Evolutionary conservation across 1,140 invertebrate species (phyloP).

Genomic region (roundworm (Caenorhabditis elegans)): WBcel235 BX284603.4:6204501-6205000

Average conservation of each 20-base stretch:
- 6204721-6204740: too few species aligned
- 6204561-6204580: conserved; percentile 64
- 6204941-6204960: conserved; percentile 61
- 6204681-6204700: not conserved
- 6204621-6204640: conserved; percentile 36
- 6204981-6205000: conserved; percentile 49
- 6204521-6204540: conserved; percentile 44
- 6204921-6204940: conserved; percentile 62
- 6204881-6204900: conserved; percentile 51
- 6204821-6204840: conserved; percentile 60
- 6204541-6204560: conserved; percentile 48
- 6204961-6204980: conserved; percentile 50
- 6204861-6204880: conserved; percentile 46
- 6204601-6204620: conserved; percentile 62
- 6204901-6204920: conserved; percentile 51
- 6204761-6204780: conserved; percentile 57
- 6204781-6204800: conserved; percentile 44
- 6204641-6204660: conserved; percentile 47
- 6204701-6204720: not conserved
- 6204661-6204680: not conserved
- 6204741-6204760: not conserved
- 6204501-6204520: conserved; percentile 60
- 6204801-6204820: conserved; percentile 64
- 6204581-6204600: conserved; percentile 64
- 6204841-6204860: conserved; percentile 53